phyloP scores from a whole-genome alignment of 2,113 vertebrate genomes.

The Notechis scutatus region DNA sequence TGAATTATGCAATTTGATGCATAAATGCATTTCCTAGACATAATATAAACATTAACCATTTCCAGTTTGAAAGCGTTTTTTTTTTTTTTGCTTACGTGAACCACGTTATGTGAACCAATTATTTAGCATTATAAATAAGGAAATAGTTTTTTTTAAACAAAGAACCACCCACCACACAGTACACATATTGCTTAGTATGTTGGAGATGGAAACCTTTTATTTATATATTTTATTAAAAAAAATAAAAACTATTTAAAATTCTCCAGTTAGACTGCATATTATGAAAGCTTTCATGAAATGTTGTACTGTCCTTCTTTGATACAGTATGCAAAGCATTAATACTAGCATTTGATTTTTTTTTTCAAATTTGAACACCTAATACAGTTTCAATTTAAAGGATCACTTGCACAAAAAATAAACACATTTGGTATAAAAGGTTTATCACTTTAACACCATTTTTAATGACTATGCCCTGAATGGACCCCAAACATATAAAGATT shows the following conservation, averaged over 20 bases:
- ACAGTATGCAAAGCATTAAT: constrained; percentile 63
- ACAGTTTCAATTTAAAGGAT: constrained; percentile 80
- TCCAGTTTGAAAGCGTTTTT: not conserved
- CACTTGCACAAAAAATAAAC: constrained; percentile 85
- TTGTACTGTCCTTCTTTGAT: constrained; percentile 29
- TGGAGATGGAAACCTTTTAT: constrained; percentile 23
- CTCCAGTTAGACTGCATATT: constrained; percentile 23
- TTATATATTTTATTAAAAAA: constrained; percentile 26
- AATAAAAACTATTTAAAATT: constrained; percentile 42
- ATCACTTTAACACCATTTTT: constrained; percentile 79
- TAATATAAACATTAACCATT: not conserved
- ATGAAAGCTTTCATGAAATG: constrained; percentile 32
- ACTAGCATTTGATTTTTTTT: constrained; percentile 56
- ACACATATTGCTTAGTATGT: constrained; percentile 11
- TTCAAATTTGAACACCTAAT: constrained; percentile 79
- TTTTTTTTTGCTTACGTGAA: not conserved
- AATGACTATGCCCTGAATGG: constrained; percentile 71
- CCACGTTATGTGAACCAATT: no score
- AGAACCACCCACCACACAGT: constrained; percentile 5
- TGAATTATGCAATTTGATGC: not conserved
- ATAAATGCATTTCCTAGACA: not conserved
- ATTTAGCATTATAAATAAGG: not conserved
- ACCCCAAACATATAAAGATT: constrained; percentile 82
- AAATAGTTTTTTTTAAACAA: not conserved
- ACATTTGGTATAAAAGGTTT: constrained; percentile 85